These are phyloP conservation scores for Hipposideros larvatus DNA, from an alignment of 2,797 vertebrate species.

Conservation along the genomic window DNA sequence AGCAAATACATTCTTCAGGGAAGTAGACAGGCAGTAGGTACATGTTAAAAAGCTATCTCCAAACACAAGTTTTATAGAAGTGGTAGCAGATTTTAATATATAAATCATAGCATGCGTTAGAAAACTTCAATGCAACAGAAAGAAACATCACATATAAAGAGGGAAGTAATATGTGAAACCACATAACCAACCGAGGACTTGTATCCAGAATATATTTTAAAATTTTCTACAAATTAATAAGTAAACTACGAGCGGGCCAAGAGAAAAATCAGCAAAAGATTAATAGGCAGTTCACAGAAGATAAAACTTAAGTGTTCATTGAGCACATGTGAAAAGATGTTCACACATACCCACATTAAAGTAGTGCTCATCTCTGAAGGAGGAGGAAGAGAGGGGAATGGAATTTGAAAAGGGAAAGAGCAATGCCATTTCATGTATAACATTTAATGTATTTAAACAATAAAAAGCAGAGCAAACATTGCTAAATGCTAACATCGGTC, in stretches of 20 bases:
- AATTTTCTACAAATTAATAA: background rate
- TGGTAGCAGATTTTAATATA: background rate
- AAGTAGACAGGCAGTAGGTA: background rate
- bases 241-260: background rate
- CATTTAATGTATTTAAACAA: background rate
- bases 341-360: background rate
- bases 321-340: background rate
- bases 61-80: background rate
- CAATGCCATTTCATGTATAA: background rate
- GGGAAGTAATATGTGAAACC: background rate
- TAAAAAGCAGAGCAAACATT: background rate
- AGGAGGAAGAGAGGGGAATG: background rate
- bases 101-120: background rate
- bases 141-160: background rate
- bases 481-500: background rate
- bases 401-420: background rate
- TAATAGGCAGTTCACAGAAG: background rate
- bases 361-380: background rate
- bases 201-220: background rate
- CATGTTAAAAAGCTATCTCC: background rate
- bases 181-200: background rate
- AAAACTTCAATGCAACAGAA: background rate
- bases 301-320: background rate
- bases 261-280: background rate
- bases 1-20: background rate